Base-by-base conservation (phyloP, 2,888 invertebrate genomes). In the Epistrophe grossulariae region DNA sequence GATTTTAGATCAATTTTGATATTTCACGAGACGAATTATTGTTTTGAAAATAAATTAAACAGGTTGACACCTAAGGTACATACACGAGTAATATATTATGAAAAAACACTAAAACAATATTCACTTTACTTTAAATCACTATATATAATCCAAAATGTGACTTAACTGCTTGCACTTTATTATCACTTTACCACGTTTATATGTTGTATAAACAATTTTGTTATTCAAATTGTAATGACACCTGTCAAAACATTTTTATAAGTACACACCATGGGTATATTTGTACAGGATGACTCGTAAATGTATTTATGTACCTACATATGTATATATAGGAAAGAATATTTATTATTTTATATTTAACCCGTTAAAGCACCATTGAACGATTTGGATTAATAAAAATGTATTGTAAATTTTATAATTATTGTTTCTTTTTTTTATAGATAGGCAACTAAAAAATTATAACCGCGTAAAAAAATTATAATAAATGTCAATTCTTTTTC, bases 1-100 rank as follows among this genome's bases (percentile, higher is more conserved):
- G 48, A 64, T 79, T 84, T 85, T 28, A 79, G 35, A 66, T 84
- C 87, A 79, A 79, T 83, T 80, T 88, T 89, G 84, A 88, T 24
- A 88, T 88, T 64, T 76, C 11, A 40, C 43, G 31, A n/a, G 45
- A n/a, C 52, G 10, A 50, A 45, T 38, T 43, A 38, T 59, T 15
- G 52, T 50, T 81, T 64, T 28, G 1, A 70, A 55, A 57, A 59
- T 1, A 59, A 68, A 28, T 31, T n/a, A 55, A 9, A 9, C 15
- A 55, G 0, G 24, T 5, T 31, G 7, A 35, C 1, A 35, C 7
- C 35, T 13, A 24, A 31, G n/a, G 4, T 17, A 13, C 9, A 50
- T 13, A 17, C 43, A 19, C 7, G 31, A 13, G 45, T 66, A 17
- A 7, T 35, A 9, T 17, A 17, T 31, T 24, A 24, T 24, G 10